phyloP scores from a whole-genome alignment of 2,797 vertebrate genomes.

The Loriculus beryllinus region DNA sequence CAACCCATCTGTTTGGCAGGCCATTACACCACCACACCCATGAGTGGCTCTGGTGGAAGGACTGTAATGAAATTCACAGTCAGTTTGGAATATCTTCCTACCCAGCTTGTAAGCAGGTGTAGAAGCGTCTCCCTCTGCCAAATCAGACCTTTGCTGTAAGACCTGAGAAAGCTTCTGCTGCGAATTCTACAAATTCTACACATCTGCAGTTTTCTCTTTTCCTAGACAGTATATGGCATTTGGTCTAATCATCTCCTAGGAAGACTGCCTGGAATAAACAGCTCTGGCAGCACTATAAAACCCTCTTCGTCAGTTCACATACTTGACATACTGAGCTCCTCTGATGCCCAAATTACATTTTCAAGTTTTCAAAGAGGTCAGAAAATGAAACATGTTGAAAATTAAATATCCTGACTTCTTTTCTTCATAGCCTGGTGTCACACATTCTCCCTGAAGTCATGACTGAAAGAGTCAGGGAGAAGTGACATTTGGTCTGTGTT shows the following conservation, averaged over 20 bases:
- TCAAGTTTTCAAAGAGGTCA: slow-evolving; percentile 8
- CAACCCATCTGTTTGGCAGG: slow-evolving; percentile 74
- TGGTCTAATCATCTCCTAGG: not conserved
- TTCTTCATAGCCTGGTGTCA: not conserved
- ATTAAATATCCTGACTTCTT: slow-evolving; percentile 5
- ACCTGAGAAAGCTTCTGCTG: slow-evolving; percentile 20
- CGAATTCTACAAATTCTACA: not conserved
- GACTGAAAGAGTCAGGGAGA: not conserved
- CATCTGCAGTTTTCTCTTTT: not conserved
- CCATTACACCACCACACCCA: slow-evolving; percentile 63
- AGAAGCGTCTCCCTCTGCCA: slow-evolving; percentile 32
- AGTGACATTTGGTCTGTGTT: not conserved
- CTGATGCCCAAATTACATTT: slow-evolving; percentile 6
- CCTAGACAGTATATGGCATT: not conserved
- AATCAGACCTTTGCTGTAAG: slow-evolving; percentile 14
- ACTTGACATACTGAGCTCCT: not conserved
- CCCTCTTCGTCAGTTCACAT: not conserved
- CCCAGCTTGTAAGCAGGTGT: slow-evolving; percentile 60
- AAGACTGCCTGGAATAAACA: not conserved
- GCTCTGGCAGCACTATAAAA: not conserved
- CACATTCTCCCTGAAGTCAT: not conserved
- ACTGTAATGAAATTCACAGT: slow-evolving; percentile 38
- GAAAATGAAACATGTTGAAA: not conserved
- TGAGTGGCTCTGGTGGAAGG: slow-evolving; percentile 66
- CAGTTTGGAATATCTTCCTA: slow-evolving; percentile 34